A percentile compares a stretch with the other conserved stretches of the same genome.
Conservation (phyloP, 2,888 invertebrate species). For the Drosophila falleni region DNA sequence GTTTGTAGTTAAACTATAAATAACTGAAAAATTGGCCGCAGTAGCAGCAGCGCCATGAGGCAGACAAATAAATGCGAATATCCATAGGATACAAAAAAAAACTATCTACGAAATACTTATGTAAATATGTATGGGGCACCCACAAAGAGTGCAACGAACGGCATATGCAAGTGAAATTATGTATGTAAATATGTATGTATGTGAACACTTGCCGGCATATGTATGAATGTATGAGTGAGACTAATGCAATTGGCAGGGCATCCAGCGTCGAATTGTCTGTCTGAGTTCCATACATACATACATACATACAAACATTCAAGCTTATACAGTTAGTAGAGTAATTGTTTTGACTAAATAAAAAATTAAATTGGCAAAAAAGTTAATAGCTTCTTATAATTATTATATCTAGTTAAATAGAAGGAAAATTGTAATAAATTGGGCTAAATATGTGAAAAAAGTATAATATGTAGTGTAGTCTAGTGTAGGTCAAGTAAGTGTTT, state of each 20-base stretch:
- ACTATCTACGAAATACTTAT: background rate
- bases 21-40: conserved; percentile 19
- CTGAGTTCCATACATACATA: background rate
- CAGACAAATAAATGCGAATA: conserved; percentile 11
- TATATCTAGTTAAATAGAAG: too few species aligned
- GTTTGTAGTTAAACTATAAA: conserved; percentile 44
- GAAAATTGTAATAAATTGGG: too few species aligned
- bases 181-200: background rate
- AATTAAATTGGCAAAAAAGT: too few species aligned
- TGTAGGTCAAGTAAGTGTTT: too few species aligned
- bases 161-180: background rate
- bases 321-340: background rate
- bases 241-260: conserved; percentile 7
- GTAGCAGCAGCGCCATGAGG: background rate
- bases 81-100: conserved; percentile 7
- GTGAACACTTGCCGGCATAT: background rate
- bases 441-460: too few species aligned
- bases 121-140: background rate
- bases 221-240: background rate
- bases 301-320: background rate
- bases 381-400: too few species aligned
- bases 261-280: conserved; percentile 17
- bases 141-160: conserved; percentile 40
- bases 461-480: too few species aligned
- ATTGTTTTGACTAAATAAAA: background rate